Percentiles rank a stretch among this genome's conserved stretches.
Conservation (phyloP, 2,797 vertebrate species). For the Onychomys arenicola region DNA sequence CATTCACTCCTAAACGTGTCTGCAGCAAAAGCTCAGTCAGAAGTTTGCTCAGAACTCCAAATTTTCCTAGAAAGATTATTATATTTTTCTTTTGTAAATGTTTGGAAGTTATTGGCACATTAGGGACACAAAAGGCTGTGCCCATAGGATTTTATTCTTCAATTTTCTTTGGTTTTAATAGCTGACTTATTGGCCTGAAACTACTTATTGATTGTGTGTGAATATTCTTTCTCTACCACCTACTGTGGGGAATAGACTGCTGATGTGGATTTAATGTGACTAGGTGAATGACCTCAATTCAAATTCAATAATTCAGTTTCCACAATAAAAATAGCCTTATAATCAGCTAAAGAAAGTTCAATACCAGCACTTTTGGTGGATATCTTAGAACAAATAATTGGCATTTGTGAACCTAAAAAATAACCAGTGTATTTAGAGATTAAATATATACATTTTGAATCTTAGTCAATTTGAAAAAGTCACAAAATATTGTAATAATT, state of each 20-base stretch:
- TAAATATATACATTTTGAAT: not conserved
- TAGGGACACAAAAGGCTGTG: not conserved
- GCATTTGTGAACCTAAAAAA: not conserved
- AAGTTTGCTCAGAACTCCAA: conserved; percentile 27
- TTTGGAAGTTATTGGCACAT: not conserved
- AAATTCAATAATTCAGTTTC: not conserved
- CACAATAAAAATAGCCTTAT: not conserved
- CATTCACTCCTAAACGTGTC: not conserved
- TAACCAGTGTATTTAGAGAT: not conserved
- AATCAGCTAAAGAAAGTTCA: not conserved
- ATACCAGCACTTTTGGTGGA: not conserved
- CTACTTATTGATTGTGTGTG: not conserved
- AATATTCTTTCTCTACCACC: not conserved
- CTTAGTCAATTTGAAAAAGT: not conserved
- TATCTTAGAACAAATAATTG: not conserved
- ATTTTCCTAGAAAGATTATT: not conserved
- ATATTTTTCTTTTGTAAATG: not conserved
- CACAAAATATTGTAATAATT: not conserved
- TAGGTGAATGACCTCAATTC: not conserved
- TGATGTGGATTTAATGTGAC: not conserved
- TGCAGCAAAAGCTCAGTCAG: not conserved
- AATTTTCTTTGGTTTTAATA: conserved; percentile 4
- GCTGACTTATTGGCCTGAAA: not conserved
- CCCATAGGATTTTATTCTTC: not conserved
- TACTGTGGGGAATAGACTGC: not conserved